These are phyloP conservation scores for Glomeris maerens DNA, from an alignment of 1,140 invertebrate species.

Conservation along the genomic window DNA sequence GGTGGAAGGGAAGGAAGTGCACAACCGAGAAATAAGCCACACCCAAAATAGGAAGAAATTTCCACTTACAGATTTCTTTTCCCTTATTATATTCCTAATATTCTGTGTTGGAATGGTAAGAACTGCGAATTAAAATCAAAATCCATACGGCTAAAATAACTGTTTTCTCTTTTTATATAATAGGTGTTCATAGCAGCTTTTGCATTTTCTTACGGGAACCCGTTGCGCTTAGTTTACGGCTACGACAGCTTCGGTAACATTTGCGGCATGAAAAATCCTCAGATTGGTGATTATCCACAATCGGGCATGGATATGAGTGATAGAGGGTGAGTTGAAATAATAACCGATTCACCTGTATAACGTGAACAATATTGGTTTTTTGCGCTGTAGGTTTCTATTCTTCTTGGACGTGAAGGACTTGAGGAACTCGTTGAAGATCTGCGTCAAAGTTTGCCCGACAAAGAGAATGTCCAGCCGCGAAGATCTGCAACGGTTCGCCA, in stretches of 20 bases:
- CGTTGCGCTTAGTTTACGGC: constrained; percentile 70
- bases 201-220: constrained; percentile 77
- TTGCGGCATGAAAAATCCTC: constrained; percentile 67
- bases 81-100: constrained; percentile 61
- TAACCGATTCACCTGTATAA: neutral
- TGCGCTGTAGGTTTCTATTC: constrained; percentile 55
- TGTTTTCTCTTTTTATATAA: constrained; percentile 23
- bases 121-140: constrained; percentile 20
- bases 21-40: too few relatives aligned
- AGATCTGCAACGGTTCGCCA: constrained; percentile 62
- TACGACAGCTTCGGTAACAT: constrained; percentile 94
- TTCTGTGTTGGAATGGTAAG: constrained; percentile 82
- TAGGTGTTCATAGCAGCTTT: constrained; percentile 73
- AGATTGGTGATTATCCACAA: constrained; percentile 52
- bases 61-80: constrained; percentile 74
- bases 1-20: too few relatives aligned
- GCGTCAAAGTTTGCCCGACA: constrained; percentile 73
- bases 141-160: constrained; percentile 19
- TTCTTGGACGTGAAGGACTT: constrained; percentile 67
- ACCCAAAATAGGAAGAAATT: too few relatives aligned
- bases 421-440: constrained; percentile 63
- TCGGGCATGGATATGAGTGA: constrained; percentile 66
- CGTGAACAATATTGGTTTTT: constrained; percentile 7
- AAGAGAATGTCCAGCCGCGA: constrained; percentile 41
- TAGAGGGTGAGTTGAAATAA: constrained; percentile 42